These are phyloP conservation scores for Temnothorax unifasciatus DNA, from an alignment of 2,888 invertebrate species.

Conservation along the genomic window DNA sequence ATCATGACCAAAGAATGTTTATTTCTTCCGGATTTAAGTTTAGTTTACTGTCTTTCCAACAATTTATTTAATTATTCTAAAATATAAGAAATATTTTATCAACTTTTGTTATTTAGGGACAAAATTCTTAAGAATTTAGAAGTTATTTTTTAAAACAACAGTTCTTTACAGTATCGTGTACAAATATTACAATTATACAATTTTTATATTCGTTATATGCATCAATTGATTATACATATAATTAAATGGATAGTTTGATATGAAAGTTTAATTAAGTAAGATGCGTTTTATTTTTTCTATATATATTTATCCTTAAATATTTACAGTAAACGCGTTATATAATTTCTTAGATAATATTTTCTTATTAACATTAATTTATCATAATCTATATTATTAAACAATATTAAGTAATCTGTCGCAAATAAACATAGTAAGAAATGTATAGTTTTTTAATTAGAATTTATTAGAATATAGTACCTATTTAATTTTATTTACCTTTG, in stretches of 20 bases:
- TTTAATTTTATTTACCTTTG: neutral
- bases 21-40: neutral
- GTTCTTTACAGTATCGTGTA: neutral
- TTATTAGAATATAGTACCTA: neutral
- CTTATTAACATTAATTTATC: neutral
- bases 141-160: neutral
- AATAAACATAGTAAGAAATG: neutral
- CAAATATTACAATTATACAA: neutral
- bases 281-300: neutral
- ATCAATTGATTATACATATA: neutral
- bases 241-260: neutral
- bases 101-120: neutral
- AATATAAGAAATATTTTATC: slow-evolving; percentile 3
- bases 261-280: neutral
- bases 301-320: neutral
- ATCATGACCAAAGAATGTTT: neutral
- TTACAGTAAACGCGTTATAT: neutral
- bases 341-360: neutral
- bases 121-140: slow-evolving; percentile 1
- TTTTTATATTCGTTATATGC: neutral
- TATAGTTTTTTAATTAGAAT: neutral
- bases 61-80: neutral
- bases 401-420: neutral
- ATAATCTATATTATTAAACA: neutral
- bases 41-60: neutral